phyloP scores from a whole-genome alignment of 2,797 vertebrate species.

The Mormyrops attenuatus region DNA sequence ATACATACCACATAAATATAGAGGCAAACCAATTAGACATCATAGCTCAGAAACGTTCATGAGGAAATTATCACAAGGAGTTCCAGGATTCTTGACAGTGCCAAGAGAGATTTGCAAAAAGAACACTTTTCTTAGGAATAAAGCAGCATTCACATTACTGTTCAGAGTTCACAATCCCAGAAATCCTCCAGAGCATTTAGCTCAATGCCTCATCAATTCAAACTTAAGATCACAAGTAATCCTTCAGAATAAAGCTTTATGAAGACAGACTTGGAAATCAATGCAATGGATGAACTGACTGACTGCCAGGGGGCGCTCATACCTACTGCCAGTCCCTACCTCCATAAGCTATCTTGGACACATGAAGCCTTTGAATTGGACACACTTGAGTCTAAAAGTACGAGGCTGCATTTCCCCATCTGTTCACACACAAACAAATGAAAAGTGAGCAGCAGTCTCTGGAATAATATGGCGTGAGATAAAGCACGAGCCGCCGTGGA shows the following conservation, averaged over 20 bases:
- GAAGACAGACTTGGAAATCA: slow-evolving; percentile 16
- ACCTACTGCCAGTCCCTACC: neutral
- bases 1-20: neutral
- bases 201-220: neutral
- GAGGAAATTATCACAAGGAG: neutral
- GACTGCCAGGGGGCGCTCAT: slow-evolving; percentile 10
- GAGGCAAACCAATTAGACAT: neutral
- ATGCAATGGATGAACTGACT: neutral
- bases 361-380: slow-evolving; percentile 27
- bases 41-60: neutral
- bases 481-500: neutral
- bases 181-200: neutral
- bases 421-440: neutral
- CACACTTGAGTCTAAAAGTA: slow-evolving; percentile 18
- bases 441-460: neutral
- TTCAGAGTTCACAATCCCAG: neutral
- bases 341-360: slow-evolving; percentile 12
- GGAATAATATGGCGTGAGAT: neutral
- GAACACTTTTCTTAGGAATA: neutral
- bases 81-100: neutral
- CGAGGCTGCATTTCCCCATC: slow-evolving; percentile 1
- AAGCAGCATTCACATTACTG: neutral
- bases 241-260: slow-evolving; percentile 30
- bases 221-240: slow-evolving; percentile 6
- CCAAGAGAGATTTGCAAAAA: slow-evolving; percentile 4